Evolutionary conservation across 2,888 invertebrate species (phyloP).

Genomic region (Orthosia incerta): DNA sequence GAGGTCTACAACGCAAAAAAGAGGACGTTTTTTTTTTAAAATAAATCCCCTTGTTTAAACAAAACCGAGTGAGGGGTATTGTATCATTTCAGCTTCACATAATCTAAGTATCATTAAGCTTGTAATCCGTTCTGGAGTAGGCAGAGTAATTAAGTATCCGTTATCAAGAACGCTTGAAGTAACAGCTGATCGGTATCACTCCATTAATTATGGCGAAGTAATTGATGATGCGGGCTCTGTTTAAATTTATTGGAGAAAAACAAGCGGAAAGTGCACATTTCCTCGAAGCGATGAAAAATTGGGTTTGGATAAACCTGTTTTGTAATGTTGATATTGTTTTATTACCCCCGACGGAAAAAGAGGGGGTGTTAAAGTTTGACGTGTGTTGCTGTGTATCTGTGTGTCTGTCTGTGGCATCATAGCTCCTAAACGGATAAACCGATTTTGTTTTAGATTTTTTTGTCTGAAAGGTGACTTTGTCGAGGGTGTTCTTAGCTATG

Average conservation of each 20-base stretch:
- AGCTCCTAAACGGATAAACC: no score
- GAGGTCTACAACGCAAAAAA: no score
- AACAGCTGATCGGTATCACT: constrained; percentile 50
- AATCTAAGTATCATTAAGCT: constrained; percentile 30
- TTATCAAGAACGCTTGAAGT: constrained; percentile 41
- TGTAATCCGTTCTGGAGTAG: constrained; percentile 23
- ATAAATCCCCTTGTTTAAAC: not conserved
- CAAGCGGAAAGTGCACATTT: constrained; percentile 21
- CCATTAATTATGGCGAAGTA: constrained; percentile 61
- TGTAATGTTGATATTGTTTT: not conserved
- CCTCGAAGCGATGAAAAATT: not conserved
- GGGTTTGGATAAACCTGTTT: not conserved
- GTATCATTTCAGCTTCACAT: not conserved
- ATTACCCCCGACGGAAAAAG: no score
- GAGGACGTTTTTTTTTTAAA: no score
- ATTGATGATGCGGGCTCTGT: constrained; percentile 64
- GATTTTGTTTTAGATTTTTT: no score
- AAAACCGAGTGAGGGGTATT: not conserved
- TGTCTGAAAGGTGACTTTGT: no score
- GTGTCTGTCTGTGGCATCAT: no score
- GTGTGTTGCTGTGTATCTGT: no score
- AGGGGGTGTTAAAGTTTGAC: no score
- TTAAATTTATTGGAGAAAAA: constrained; percentile 46
- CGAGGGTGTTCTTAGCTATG: no score
- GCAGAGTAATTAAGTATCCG: constrained; percentile 40